Conservation (phyloP, 2,113 vertebrate genomes). For the Sterrhoptilus dennistouni region DNA sequence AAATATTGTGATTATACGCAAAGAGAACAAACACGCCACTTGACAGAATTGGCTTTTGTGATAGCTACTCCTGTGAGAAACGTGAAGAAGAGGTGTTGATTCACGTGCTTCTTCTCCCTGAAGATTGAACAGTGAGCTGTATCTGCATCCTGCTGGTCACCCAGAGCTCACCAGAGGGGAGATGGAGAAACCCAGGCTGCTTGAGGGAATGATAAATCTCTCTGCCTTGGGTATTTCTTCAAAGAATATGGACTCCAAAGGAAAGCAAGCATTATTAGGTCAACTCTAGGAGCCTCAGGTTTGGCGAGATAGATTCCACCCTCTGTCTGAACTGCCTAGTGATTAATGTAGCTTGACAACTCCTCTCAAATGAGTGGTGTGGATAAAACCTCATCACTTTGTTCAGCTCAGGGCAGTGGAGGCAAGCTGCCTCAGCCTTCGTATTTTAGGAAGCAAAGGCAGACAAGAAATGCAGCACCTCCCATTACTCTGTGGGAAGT, state of each 20-base stretch:
- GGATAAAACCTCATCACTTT: background rate
- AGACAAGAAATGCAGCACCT: background rate
- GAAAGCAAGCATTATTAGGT: background rate
- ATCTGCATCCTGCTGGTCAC: background rate
- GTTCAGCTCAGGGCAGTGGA: background rate
- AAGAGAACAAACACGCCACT: background rate
- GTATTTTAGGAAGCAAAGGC: background rate
- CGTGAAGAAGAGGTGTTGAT: background rate
- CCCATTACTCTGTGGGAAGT: background rate
- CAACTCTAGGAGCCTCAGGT: background rate
- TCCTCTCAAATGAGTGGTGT: background rate
- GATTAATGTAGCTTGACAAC: background rate
- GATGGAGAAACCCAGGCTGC: background rate
- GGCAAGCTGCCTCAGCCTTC: background rate
- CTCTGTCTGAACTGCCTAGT: background rate
- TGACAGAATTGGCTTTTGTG: slow-evolving; percentile 10
- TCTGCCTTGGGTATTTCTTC: background rate
- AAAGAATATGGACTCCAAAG: background rate
- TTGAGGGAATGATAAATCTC: background rate
- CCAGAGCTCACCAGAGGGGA: background rate
- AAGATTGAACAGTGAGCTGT: background rate
- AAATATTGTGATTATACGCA: background rate
- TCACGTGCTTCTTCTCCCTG: background rate
- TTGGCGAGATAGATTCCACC: background rate
- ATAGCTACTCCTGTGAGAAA: background rate